Percentiles rank a stretch among this genome's conserved stretches.
Evolutionary conservation across 2,113 vertebrate species (phyloP).

Genomic region (Saguinus imperator): DNA sequence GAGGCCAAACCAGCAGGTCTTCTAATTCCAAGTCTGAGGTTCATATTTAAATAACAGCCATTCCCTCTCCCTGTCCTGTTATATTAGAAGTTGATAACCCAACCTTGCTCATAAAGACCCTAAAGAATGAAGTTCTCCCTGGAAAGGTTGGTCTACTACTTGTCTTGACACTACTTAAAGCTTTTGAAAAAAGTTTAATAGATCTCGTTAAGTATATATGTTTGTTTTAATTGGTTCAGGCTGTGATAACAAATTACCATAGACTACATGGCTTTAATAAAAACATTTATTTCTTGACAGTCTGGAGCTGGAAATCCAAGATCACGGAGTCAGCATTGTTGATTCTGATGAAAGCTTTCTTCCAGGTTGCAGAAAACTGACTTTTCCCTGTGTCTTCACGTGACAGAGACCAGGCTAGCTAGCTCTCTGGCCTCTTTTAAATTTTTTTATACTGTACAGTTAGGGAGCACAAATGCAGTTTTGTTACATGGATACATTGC

Average conservation of each 20-base stretch:
- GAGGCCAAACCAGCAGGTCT: not conserved
- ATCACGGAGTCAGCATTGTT: not conserved
- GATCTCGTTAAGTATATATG: not conserved
- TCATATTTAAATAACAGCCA: not conserved
- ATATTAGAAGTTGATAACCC: not conserved
- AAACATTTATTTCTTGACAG: not conserved
- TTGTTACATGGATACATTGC: not conserved
- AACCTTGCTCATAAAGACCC: not conserved
- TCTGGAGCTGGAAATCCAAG: not conserved
- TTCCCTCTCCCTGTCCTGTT: rapidly evolving
- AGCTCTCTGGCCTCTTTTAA: not conserved
- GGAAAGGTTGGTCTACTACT: not conserved
- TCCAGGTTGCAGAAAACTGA: not conserved
- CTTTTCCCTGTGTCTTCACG: not conserved
- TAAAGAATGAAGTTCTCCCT: not conserved
- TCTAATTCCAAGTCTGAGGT: not conserved
- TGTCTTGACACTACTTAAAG: not conserved
- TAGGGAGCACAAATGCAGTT: not conserved
- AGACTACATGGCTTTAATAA: not conserved
- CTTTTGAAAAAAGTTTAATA: slow-evolving; percentile 8
- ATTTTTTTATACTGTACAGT: not conserved
- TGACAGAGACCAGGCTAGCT: not conserved
- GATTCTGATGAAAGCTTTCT: not conserved
- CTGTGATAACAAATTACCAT: not conserved
- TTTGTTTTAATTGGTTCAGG: not conserved